Evolutionary conservation across 2,888 invertebrate genomes (phyloP), one percentile per base, ranked within the genome.

Genomic region (Plebejus melissa): DNA sequence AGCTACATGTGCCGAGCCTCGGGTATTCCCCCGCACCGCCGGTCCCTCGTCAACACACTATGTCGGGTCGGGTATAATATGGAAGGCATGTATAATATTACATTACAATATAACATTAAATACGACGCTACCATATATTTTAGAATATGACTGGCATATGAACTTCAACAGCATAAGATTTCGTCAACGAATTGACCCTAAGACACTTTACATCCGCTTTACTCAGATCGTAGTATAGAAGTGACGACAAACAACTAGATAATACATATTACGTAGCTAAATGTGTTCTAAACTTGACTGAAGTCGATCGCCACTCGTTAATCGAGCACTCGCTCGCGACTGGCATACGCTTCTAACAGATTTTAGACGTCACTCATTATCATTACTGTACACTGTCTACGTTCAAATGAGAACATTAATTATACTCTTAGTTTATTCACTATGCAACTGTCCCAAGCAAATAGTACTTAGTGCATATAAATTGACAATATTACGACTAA

Each of bases 111-210:
- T 70, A 50, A 28, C 28, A 46, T 32, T 72, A 22, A 46, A 72
- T 72, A 50, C 13, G 72, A 72, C 13, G 32, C 54, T 72, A 72
- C 16, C 13, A 54, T 72, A 46, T 28, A 71, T 71, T 71, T 70
- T 70, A 70, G 70, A 70, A 70, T 41, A 70, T 70, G 69, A 38
- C 41, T n/a, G 69, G 69, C 69, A 41, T 70, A 41, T n/a, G 41
- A 38, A 70, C 41, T n/a, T 70, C 41, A 22, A 70, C 41, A 70
- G 70, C 70, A 70, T 41, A 41, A 70, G 70, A 70, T n/a, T 41
- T 38, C 69, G 60, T 75, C 77, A 74, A 69, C 70, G 41, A 41
- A n/a, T 70, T 69, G 69, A 38, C 70, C 70, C 70, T 70, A 70
- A 70, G 38, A 41, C 41, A 70, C 41, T 65, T 65, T 36, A 36